phyloP scores from a whole-genome alignment of 2,113 vertebrate genomes.

The Paedocypris sp. region DNA sequence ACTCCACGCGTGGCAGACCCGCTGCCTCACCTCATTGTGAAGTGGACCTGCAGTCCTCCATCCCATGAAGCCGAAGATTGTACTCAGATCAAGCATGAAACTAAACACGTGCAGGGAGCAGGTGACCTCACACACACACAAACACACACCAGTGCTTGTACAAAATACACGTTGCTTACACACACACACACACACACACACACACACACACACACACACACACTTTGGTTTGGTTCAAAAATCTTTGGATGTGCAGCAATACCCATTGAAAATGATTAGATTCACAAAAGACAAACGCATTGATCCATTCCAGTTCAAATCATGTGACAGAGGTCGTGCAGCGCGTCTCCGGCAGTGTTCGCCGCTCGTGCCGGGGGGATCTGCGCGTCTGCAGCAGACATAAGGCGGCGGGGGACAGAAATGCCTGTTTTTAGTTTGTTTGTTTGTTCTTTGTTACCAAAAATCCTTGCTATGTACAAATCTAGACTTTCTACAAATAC shows the following conservation, averaged over 20 bases:
- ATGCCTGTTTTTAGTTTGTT: constrained; percentile 56
- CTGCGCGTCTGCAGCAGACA: no score
- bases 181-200: constrained; percentile 29
- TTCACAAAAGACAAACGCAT: constrained; percentile 43
- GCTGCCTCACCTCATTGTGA: constrained; percentile 57
- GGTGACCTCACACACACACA: constrained; percentile 77
- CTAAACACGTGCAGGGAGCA: constrained; percentile 71
- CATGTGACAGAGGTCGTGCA: no score
- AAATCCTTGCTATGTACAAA: constrained; percentile 92
- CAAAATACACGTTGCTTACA: constrained; percentile 64
- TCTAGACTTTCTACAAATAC: constrained; percentile 80
- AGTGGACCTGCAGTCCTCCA: constrained; percentile 53
- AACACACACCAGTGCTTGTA: constrained; percentile 81
- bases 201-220: constrained; percentile 23
- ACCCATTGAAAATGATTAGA: constrained; percentile 70
- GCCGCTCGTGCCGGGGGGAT: no score
- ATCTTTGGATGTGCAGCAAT: constrained; percentile 80
- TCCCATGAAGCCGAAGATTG: constrained; percentile 60
- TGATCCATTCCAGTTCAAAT: constrained; percentile 11
- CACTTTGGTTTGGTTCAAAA: constrained; percentile 66
- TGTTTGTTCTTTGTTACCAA: constrained; percentile 23
- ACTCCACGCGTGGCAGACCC: constrained; percentile 59
- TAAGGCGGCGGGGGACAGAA: constrained; percentile 83
- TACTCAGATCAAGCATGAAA: no score
- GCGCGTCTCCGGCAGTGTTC: constrained; percentile 80